These are phyloP conservation scores for Phyllotreta cruciferae DNA, from an alignment of 2,888 invertebrate genomes.

Conservation along the genomic window DNA sequence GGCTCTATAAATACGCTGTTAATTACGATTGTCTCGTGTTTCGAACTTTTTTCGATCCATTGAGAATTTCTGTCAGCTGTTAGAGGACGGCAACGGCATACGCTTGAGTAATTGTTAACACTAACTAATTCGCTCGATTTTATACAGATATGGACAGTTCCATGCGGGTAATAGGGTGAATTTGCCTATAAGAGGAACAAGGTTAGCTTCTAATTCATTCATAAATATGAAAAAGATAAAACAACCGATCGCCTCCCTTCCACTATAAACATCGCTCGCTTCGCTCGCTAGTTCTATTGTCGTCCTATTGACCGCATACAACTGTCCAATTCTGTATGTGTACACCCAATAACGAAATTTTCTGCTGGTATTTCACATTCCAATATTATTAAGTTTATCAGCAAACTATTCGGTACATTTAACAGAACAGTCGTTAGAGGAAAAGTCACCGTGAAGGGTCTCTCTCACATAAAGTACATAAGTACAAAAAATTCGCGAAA, in stretches of 20 bases:
- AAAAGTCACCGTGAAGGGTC: not conserved
- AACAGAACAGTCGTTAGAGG: not conserved
- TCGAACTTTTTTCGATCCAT: conserved; percentile 35
- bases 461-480: conserved; percentile 7
- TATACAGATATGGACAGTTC: too few species aligned
- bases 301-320: too few species aligned
- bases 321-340: too few species aligned
- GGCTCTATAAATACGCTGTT: conserved; percentile 49
- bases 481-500: not conserved
- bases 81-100: conserved; percentile 22
- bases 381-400: conserved; percentile 13
- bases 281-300: too few species aligned
- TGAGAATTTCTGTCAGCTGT: conserved; percentile 38
- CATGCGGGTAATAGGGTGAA: too few species aligned
- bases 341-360: not conserved
- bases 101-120: conserved; percentile 24
- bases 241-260: too few species aligned
- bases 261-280: too few species aligned
- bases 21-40: conserved; percentile 44
- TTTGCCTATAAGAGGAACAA: too few species aligned
- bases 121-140: not conserved
- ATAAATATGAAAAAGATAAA: too few species aligned
- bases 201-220: too few species aligned
- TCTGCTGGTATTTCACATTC: not conserved
- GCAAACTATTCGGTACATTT: conserved; percentile 13